Evolutionary conservation across 2,797 vertebrate genomes (phyloP), one percentile per base, ranked within the genome.

Genomic region (Menidia menidia): DNA sequence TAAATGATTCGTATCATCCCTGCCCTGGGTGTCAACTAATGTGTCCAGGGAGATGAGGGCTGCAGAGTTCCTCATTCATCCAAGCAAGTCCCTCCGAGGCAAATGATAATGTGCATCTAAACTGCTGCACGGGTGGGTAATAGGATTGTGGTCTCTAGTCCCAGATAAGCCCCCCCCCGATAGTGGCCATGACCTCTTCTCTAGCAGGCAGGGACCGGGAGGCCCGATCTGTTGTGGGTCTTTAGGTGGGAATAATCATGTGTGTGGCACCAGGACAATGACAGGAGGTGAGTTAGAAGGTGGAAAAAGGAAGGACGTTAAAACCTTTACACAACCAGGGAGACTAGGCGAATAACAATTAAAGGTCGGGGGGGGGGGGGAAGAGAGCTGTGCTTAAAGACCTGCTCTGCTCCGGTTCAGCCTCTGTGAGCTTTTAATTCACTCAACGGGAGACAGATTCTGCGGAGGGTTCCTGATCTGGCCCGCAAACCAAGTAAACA

Each of bases 1-100:
- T 90, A 91, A 92, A 92, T 87, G 55, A 91, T 86, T 87, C 88
- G 88, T 88, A 83, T 92, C 91, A 93, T 93, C 88, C 87, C 77
- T 82, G 87, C 80, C 65, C 70, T 66, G 79, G 81, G 87, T 90
- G 75, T 87, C 75, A 73, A 82, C 85, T 91, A 90, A 91, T 91
- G 85, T 81, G 83, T 84, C 88, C 32, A 35, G 71, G 82, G 85
- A 87, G 80, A 80, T 16, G 69, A 71, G 32, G 35, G 68, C 25
- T 62, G 69, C 44, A 35, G 75, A 64, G 70, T 60, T 82, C 71
- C 80, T 94, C 86, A 87, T 90, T 80, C 60, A 85, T 88, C 88
- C 84, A 75, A 72, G 73, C 77, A 68, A 81, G 72, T 68, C 78
- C 75, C 69, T 75, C 72, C 69, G 67, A 75, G 77, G 86, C 74